Conservation (phyloP, 2,113 vertebrate genomes). For the Atrichornis clamosus region DNA sequence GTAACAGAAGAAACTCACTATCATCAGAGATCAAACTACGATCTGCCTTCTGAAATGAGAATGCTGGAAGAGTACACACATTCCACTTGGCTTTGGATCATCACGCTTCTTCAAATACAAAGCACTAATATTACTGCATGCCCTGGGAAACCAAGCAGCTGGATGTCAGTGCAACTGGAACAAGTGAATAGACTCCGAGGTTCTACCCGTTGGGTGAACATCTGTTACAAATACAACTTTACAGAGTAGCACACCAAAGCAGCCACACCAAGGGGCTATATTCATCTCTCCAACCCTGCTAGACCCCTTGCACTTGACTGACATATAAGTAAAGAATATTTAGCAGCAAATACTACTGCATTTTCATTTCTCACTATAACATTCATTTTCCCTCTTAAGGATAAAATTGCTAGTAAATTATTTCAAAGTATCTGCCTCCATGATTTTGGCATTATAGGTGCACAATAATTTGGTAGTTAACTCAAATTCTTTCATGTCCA, state of each 20-base stretch:
- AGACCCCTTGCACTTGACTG: background rate
- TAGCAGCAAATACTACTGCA: background rate
- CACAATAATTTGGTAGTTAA: background rate
- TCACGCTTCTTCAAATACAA: background rate
- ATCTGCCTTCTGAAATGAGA: background rate
- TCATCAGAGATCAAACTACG: background rate
- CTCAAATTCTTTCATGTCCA: background rate
- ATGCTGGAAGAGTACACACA: background rate
- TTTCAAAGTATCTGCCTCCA: background rate
- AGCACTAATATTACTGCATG: fast-evolving
- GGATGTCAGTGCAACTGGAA: background rate
- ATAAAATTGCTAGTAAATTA: background rate
- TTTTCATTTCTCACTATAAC: background rate
- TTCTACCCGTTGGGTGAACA: background rate
- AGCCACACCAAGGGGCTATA: background rate
- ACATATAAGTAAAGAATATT: background rate
- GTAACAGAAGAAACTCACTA: background rate
- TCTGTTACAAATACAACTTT: background rate
- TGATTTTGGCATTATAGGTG: background rate
- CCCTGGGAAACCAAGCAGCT: fast-evolving
- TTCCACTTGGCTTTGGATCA: background rate
- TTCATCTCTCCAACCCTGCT: background rate
- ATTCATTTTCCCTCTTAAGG: background rate
- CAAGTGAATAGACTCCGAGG: fast-evolving
- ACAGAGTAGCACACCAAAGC: background rate